These are phyloP conservation scores for Hapalemur alaotrensis DNA, from an alignment of 2,797 vertebrate species.

Conservation along the genomic window DNA sequence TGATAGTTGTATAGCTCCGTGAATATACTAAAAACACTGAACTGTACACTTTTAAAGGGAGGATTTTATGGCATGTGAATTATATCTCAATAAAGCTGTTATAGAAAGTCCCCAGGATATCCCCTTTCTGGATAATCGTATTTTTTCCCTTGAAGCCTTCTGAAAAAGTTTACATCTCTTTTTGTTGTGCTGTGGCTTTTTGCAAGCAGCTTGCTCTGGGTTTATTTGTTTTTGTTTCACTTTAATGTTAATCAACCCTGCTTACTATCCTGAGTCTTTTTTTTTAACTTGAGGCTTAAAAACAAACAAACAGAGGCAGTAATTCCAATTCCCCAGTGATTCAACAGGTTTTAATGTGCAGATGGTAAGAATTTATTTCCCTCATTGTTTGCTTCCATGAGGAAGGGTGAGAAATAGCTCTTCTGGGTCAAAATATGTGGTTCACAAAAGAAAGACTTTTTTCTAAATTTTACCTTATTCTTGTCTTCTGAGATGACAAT, in stretches of 20 bases:
- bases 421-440: neutral
- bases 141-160: neutral
- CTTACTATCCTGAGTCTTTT: conserved; percentile 25
- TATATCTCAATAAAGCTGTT: conserved; percentile 25
- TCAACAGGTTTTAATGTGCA: conserved; percentile 55
- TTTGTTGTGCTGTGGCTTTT: conserved; percentile 9
- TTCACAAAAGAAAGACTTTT: neutral
- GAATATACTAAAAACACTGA: neutral
- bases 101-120: neutral
- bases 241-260: conserved; percentile 41
- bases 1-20: neutral
- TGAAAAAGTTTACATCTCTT: conserved; percentile 8
- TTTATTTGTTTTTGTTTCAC: conserved; percentile 56
- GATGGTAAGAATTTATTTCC: conserved; percentile 42
- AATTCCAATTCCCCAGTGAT: conserved; percentile 44
- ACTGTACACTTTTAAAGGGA: neutral
- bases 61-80: conserved; percentile 35
- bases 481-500: neutral
- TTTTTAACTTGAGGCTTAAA: conserved; percentile 9
- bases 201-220: conserved; percentile 3
- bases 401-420: neutral
- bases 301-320: neutral
- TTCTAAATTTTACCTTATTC: neutral
- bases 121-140: conserved; percentile 5
- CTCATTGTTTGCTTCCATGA: conserved; percentile 16